Evolutionary conservation across 2,113 vertebrate genomes (phyloP), one percentile per base, ranked within the genome.

Genomic region (Pterocles orientalis): DNA sequence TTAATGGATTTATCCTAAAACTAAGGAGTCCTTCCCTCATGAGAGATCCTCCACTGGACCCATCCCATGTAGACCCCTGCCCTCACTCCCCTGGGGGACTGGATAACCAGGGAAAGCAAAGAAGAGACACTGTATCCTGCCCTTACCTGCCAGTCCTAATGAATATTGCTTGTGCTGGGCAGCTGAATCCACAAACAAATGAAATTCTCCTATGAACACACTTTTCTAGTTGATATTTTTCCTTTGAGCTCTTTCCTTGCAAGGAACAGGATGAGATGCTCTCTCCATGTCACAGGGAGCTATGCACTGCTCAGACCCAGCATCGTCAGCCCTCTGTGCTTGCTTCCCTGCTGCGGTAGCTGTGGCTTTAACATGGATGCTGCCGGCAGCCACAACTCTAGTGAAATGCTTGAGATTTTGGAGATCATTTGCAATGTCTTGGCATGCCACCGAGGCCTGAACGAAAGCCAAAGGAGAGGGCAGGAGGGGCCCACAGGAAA

Each of bases 371-470:
- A 48, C 0, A 0, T 2, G 4, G 33, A 25, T 14, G 50, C 34
- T 54, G 26, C 45, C 1, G 5, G 20, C 43, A 89, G 71, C 47
- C 51, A 71, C 47, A 66, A 4, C 10, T n/a, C 61, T 19, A 82
- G 39, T 1, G 1, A 83, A 92, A 54, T 0, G 0, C 39, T 47
- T 50, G 28, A 82, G 26, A 64, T 28, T 90, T 62, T 77, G 73
- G 28, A 73, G 28, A 17, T 61, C 8, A 29, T 64, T 57, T 91
- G 41, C 48, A 48, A 7, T 12, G n/a, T 86, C 39, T 50, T 54
- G 23, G 13, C 53, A 16, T 60, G 58, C 14, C 39, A 73, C 33
- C 0, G 0, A 56, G 36, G 29, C 29, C 39, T 51, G 41, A 14
- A 14, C 29, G n/a, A 36, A 70, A 92, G 29, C 34, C 34, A 41